Evolutionary conservation across 1,140 invertebrate species (phyloP), one percentile per base, ranked within the genome.

Genomic region (Brachionus manjavacas): DNA sequence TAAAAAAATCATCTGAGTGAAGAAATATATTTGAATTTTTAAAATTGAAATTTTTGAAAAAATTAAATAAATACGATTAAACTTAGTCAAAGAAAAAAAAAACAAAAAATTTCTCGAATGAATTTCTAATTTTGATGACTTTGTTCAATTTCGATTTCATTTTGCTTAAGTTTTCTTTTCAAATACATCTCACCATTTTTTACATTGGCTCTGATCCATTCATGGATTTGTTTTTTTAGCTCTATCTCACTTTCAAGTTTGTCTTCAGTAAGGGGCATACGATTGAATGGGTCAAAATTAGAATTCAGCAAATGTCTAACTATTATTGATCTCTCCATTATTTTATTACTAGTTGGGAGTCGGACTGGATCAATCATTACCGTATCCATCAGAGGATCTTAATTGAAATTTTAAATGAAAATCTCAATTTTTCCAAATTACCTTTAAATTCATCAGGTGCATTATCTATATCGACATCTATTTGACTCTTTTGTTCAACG

Each of bases 341-440:
- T 92, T 86, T 94, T 95, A 83, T 96, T 96, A 83, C 95, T 95
- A 28, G 86, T 83, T 9, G 96, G 96, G 84, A 99, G 90, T 84
- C 94, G 91, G 0, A 99, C 96, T 2, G 97, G 97, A 89, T 99
- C 96, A 1, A 93, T 93, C 96, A 99, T 98, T 20, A 99, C 89
- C 0, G 96, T 98, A 87, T 96, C 95, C 96, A 99, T 98, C 1
- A 99, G 90, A 0, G 96, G 96, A 92, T 98, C 96, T 92, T 85
- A 78, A 89, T 60, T 23, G 86, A 85, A 55, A 43, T 66, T 80
- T 76, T 52, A 86, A 9, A 84, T 46, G 41, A 72, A 64, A 52
- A 70, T 11, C n/a, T 49, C 28, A 70, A 8, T 16, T 79, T 55
- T 55, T 60, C 35, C 86, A 92, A 74, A 1, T 43, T 41, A 74